Conservation (phyloP, 2,113 vertebrate genomes). For the Morone chrysops region DNA sequence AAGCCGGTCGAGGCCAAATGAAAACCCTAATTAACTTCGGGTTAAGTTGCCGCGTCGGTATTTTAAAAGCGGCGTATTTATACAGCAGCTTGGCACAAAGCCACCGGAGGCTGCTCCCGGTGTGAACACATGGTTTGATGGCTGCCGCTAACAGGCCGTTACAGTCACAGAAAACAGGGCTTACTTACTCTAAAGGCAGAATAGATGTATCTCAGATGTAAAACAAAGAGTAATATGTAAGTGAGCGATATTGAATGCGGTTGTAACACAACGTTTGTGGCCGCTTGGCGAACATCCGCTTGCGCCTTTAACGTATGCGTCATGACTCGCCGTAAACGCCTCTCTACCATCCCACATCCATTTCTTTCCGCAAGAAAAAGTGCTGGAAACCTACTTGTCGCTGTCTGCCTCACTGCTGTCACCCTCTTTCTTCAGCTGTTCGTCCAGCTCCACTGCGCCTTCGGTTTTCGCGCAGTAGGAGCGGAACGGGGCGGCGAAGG, state of each 20-base stretch:
- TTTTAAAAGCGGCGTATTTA: background rate
- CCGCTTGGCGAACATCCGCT: slow-evolving; percentile 18
- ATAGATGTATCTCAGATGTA: background rate
- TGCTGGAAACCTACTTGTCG: slow-evolving; percentile 78
- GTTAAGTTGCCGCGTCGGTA: background rate
- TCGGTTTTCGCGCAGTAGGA: slow-evolving; percentile 80
- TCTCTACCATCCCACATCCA: background rate
- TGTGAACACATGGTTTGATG: slow-evolving; percentile 1
- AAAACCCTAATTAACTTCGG: background rate
- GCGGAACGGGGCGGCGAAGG: slow-evolving; percentile 38
- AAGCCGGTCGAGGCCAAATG: too few species aligned
- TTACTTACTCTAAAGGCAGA: too few species aligned
- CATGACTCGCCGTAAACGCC: slow-evolving; percentile 12
- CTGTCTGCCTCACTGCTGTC: slow-evolving; percentile 41
- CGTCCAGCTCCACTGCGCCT: slow-evolving; percentile 65
- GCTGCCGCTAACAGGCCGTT: background rate
- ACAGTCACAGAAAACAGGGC: background rate
- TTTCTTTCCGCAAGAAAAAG: background rate
- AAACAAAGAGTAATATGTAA: too few species aligned
- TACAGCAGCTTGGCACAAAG: background rate
- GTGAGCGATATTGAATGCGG: background rate
- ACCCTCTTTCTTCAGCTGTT: slow-evolving; percentile 76
- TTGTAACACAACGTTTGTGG: background rate
- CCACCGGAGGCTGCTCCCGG: slow-evolving; percentile 2
- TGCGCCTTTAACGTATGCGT: slow-evolving; percentile 22